A percentile compares a stretch with the other conserved stretches of the same genome.
Conservation (phyloP, 2,797 vertebrate genomes). For the Hypotaenidia okinawae region DNA sequence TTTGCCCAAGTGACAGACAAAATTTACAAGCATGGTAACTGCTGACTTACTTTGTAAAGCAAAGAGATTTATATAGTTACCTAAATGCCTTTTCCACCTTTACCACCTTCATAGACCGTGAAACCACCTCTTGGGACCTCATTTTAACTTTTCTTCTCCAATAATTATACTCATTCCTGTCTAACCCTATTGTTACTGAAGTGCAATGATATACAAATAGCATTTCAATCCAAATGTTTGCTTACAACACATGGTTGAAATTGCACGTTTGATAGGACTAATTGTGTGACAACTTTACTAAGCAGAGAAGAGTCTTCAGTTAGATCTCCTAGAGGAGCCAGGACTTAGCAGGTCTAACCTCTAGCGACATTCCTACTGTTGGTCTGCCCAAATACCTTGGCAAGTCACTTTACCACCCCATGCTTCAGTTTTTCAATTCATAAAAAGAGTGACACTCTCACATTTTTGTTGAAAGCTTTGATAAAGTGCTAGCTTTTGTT, state of each 20-base stretch:
- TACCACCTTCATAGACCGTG: not conserved
- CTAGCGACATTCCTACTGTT: fast-evolving
- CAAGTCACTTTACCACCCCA: not conserved
- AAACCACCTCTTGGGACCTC: not conserved
- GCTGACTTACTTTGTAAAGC: not conserved
- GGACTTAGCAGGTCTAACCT: not conserved
- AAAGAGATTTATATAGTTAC: not conserved
- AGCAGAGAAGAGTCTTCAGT: not conserved
- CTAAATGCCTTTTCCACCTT: not conserved
- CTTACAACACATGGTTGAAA: not conserved
- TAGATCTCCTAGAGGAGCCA: not conserved
- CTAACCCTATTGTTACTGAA: not conserved
- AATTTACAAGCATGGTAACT: not conserved
- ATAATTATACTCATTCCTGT: not conserved
- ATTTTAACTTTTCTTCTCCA: not conserved
- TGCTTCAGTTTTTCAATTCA: not conserved
- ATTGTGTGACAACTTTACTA: not conserved
- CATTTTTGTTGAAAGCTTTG: not conserved
- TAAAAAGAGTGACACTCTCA: not conserved
- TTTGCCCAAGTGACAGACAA: not conserved
- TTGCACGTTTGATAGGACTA: not conserved
- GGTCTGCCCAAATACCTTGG: fast-evolving
- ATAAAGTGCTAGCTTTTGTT: not conserved
- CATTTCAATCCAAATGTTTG: not conserved
- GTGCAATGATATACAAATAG: not conserved